A percentile compares a stretch with the other conserved stretches of the same genome.
These are phyloP conservation scores for Asbolus verrucosus DNA, from an alignment of 1,140 invertebrate genomes.

Conservation along the genomic window DNA sequence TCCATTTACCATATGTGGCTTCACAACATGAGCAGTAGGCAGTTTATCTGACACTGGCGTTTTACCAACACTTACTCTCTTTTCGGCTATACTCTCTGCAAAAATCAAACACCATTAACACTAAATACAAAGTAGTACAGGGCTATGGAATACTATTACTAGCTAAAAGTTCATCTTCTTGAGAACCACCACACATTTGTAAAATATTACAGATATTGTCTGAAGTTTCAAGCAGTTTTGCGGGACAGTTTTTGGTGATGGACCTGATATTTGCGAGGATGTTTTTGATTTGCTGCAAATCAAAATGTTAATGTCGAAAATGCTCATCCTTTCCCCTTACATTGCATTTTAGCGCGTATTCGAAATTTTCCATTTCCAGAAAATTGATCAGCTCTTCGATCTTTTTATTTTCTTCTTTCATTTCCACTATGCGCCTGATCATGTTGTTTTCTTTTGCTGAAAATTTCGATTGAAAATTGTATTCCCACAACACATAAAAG, in stretches of 20 bases:
- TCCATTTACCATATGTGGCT: constrained; percentile 31
- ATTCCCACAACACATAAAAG: no score
- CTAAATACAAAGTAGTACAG: no score
- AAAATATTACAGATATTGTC: constrained; percentile 3
- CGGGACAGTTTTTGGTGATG: neutral
- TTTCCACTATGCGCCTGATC: no score
- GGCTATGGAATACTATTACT: no score
- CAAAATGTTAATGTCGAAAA: neutral
- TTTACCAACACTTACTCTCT: no score
- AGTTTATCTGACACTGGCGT: no score
- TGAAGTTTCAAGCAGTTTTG: neutral
- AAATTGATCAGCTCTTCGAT: neutral
- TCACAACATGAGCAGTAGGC: constrained; percentile 13
- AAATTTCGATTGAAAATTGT: neutral
- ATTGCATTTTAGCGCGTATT: constrained; percentile 3
- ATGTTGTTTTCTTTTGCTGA: neutral
- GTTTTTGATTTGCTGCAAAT: constrained; percentile 7
- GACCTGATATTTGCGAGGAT: neutral
- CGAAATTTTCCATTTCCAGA: constrained; percentile 14
- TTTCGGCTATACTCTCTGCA: no score
- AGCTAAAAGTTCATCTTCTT: neutral
- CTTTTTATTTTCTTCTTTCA: neutral
- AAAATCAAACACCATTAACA: no score
- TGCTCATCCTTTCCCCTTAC: neutral
- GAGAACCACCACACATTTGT: neutral